Conservation (phyloP, 2,888 invertebrate species). For the Lasiommata megera region DNA sequence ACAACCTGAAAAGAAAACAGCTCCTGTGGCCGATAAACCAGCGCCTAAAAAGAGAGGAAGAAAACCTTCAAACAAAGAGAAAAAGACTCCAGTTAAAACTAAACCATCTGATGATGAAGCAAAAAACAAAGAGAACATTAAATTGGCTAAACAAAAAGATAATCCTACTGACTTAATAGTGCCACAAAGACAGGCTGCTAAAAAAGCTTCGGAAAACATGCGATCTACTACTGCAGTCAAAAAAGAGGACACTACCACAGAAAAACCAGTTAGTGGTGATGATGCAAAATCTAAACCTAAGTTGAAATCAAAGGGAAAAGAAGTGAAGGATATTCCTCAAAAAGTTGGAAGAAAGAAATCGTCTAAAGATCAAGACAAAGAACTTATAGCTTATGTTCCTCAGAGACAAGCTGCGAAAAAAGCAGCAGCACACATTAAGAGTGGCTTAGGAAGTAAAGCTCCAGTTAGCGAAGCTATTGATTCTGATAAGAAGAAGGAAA, state of each 20-base stretch:
- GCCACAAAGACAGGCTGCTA: constrained; percentile 94
- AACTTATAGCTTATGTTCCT: constrained; percentile 90
- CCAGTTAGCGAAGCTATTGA: constrained; percentile 62
- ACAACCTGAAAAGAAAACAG: constrained; percentile 59
- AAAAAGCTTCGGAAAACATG: constrained; percentile 94
- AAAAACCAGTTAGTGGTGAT: constrained; percentile 58
- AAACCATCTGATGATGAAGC: constrained; percentile 68
- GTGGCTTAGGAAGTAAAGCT: constrained; percentile 84
- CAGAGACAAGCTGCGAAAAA: constrained; percentile 95
- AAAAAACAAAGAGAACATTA: constrained; percentile 74
- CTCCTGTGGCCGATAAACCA: constrained; percentile 51
- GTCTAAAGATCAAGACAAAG: constrained; percentile 83
- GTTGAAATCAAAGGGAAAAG: constrained; percentile 71
- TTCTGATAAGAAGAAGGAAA: constrained; percentile 62
- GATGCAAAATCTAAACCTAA: constrained; percentile 63
- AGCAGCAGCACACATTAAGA: constrained; percentile 94
- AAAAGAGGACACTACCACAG: constrained; percentile 58
- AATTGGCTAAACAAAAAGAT: constrained; percentile 73
- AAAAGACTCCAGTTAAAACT: constrained; percentile 50
- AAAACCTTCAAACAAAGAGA: constrained; percentile 73
- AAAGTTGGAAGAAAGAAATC: constrained; percentile 72
- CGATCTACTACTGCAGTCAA: constrained; percentile 82
- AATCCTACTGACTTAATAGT: constrained; percentile 92
- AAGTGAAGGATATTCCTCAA: constrained; percentile 61
- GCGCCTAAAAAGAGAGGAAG: constrained; percentile 68